phyloP scores from a whole-genome alignment of 1,140 invertebrate genomes.

The Telenomus remus region DNA sequence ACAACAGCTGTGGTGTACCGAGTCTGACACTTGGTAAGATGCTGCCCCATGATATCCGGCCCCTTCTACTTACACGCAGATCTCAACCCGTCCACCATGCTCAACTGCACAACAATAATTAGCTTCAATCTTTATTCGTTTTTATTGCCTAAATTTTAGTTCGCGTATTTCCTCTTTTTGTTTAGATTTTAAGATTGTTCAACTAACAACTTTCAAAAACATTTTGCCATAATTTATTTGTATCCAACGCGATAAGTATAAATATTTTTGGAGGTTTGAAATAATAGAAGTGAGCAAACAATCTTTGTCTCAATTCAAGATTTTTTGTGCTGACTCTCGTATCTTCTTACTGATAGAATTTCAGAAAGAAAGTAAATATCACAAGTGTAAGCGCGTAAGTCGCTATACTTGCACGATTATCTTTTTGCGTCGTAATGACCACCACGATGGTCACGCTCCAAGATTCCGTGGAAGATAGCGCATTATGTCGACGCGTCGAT shows the following conservation, averaged over 20 bases:
- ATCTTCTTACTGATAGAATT: background rate
- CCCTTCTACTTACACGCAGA: slow-evolving; percentile 60
- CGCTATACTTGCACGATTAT: slow-evolving; percentile 25
- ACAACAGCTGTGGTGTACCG: slow-evolving; percentile 67
- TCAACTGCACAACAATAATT: slow-evolving; percentile 67
- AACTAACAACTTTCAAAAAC: too few relatives aligned
- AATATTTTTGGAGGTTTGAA: too few relatives aligned
- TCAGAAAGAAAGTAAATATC: slow-evolving; percentile 30
- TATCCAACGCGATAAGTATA: too few relatives aligned
- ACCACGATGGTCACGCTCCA: slow-evolving; percentile 54
- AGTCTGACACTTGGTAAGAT: slow-evolving; percentile 70
- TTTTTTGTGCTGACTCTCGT: slow-evolving; percentile 16
- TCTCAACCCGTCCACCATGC: slow-evolving; percentile 52
- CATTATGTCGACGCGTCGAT: slow-evolving; percentile 54
- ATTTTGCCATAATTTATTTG: too few relatives aligned
- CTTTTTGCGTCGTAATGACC: slow-evolving; percentile 50
- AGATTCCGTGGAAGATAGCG: slow-evolving; percentile 53
- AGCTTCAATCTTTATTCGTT: slow-evolving; percentile 64
- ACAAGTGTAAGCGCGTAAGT: slow-evolving; percentile 59
- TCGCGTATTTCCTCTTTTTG: slow-evolving; percentile 10
- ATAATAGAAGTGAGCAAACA: too few relatives aligned
- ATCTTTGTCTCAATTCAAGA: too few relatives aligned
- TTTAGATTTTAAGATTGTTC: background rate
- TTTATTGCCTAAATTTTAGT: slow-evolving; percentile 16
- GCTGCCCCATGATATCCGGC: slow-evolving; percentile 67